A percentile compares a stretch with the other conserved stretches of the same genome.
phyloP scores from a whole-genome alignment of 2,797 vertebrate genomes.

The Myotis findleyi region DNA sequence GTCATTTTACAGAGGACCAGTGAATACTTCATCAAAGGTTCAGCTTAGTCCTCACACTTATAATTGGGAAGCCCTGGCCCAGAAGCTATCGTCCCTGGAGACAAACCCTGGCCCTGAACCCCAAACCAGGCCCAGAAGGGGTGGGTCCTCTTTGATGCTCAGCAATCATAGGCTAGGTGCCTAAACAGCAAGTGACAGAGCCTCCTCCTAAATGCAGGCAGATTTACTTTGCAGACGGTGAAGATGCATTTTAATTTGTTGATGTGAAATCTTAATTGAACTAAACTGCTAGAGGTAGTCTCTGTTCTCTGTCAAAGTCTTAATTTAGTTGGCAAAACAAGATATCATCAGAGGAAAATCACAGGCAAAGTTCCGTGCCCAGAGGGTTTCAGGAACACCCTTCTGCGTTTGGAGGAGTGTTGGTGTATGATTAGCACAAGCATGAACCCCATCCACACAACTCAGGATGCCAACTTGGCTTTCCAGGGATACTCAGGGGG shows the following conservation, averaged over 20 bases:
- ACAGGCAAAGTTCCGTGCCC: conserved; percentile 70
- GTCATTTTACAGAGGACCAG: conserved; percentile 38
- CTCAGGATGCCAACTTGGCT: neutral
- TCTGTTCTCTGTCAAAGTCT: conserved; percentile 84
- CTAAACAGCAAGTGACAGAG: conserved; percentile 76
- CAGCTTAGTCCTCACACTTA: neutral
- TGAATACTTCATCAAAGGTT: neutral
- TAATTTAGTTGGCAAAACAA: conserved; percentile 85
- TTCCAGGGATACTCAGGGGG: conserved; percentile 46
- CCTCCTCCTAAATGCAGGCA: conserved; percentile 74
- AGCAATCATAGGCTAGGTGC: conserved; percentile 28
- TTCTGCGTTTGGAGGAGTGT: conserved; percentile 25
- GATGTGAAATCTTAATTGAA: conserved; percentile 85
- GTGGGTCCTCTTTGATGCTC: neutral
- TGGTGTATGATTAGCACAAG: conserved; percentile 2
- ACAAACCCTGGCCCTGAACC: neutral
- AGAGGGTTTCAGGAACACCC: conserved; percentile 59
- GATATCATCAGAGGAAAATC: conserved; percentile 81
- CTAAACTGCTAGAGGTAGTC: conserved; percentile 85
- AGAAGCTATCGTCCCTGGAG: neutral
- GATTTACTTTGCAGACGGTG: conserved; percentile 81
- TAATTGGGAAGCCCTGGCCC: neutral
- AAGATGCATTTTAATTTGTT: conserved; percentile 85
- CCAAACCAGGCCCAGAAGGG: neutral
- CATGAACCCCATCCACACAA: neutral